Evolutionary conservation across 2,113 vertebrate species (phyloP), one percentile per base, ranked within the genome.

Genomic region (Zosterops lateralis): DNA sequence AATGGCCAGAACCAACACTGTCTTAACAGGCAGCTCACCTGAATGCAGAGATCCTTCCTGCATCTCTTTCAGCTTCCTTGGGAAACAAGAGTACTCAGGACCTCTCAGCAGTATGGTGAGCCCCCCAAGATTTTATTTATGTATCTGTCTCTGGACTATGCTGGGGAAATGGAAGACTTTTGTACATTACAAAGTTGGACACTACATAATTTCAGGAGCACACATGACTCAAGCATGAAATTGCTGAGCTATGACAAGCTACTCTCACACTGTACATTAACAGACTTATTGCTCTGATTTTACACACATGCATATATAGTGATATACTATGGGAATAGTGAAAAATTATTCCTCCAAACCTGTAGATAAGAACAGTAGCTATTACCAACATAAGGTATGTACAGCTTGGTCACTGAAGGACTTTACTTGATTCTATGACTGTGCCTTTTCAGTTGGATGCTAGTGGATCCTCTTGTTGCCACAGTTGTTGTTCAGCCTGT

Each of bases 131-230:
- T 31, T 56, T 78, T 24, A n/a, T 45, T 86, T 38, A 62, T 72
- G 20, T 77, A 57, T 47, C 68, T 42, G 20, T 61, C 29, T 54
- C 44, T 60, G 24, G 28, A 60, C 20, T 45, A 12, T 62, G 14
- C 31, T 91, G 47, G 61, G n/a, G 81, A 87, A 87, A 95, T 14
- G n/a, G 60, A 44, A 51, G 78, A 87, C 38, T 94, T 82, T 84
- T 32, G 7, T 60, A 67, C 47, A 16, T 68, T 64, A 32, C 26
- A 44, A 51, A 94, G 67, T 53, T 6, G 18, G 51, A 73, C 29
- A 62, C 70, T 81, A 79, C 54, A 12, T 78, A 64, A 87, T 84
- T 89, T 95, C 70, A 84, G 84, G 80, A 94, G 84, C 31, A 67
- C 57, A 20, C 17, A 2, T 6, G 50, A 81, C 66, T 76, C 4